phyloP scores from a whole-genome alignment of 2,797 vertebrate species.

The Tauraco hartlaubi region DNA sequence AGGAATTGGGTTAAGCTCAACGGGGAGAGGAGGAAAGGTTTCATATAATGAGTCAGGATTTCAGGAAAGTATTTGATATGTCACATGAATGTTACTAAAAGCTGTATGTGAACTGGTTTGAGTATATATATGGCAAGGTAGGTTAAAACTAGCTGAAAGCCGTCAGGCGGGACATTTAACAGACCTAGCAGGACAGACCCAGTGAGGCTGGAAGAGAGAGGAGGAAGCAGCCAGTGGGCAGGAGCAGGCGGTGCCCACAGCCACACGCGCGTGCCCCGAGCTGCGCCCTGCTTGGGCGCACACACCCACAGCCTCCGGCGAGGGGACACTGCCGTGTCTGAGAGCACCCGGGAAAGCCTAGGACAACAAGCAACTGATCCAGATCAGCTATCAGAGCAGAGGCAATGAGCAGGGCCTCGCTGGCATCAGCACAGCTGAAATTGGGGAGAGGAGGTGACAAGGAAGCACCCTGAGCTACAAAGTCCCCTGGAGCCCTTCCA shows the following conservation, averaged over 20 bases:
- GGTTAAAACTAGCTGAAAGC: neutral
- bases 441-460: neutral
- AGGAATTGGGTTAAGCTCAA: neutral
- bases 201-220: neutral
- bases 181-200: neutral
- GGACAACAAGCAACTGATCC: neutral
- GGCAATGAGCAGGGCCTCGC: fast-evolving
- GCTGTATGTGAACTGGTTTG: neutral
- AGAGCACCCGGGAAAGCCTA: neutral
- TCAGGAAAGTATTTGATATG: neutral
- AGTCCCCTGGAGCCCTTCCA: neutral
- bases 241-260: neutral
- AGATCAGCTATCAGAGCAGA: neutral
- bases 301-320: fast-evolving
- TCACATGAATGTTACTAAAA: neutral
- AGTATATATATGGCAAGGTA: neutral
- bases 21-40: neutral
- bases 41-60: neutral
- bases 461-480: neutral
- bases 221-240: neutral
- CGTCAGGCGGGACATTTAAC: neutral
- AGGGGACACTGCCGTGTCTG: fast-evolving
- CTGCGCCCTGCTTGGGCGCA: neutral
- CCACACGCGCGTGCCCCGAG: fast-evolving
- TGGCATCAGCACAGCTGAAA: neutral